Evolutionary conservation across 2,888 invertebrate species (phyloP), one percentile per base, ranked within the genome.

Genomic region (Eupeodes luniger): DNA sequence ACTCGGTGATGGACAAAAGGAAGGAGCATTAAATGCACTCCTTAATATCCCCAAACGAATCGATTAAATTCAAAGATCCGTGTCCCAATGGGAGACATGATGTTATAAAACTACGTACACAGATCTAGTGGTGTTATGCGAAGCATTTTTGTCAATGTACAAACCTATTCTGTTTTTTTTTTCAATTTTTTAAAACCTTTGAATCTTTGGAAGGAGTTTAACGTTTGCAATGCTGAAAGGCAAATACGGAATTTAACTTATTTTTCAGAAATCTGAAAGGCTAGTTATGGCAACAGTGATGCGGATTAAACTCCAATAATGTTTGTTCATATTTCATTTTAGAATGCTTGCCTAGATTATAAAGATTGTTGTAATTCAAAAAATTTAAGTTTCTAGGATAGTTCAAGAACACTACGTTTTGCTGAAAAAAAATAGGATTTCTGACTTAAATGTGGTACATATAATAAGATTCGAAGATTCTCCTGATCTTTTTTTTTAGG

Each of bases 1-100:
- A 88, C 88, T 81, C 88, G 81, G 81, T 78, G 88, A 88, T 85
- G 88, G 67, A 59, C 81, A 80, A 85, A 88, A 79, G 78, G 85
- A 81, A 85, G 75, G 77, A 81, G 85, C 88, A 88, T 85, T 88
- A 88, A 88, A 88, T 88, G 88, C 88, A 88, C 88, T 89, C 85
- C 89, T 89, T 89, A 89, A 89, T 89, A 85, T 89, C 81, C 78
- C 79, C 85, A 89, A 89, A 76, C 88, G 89, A 89, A 89, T 89
- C 85, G 89, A 89, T 89, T 89, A 85, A 85, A 85, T 85, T 85
- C 81, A 85, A 89, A 85, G 89, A 85, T 82, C 72, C 76, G 67
- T 85, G 81, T 74, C 81, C 79, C 85, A 82, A 72, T 76, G 85
- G 81, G 78, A 82, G 57, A n/a, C 77, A 44, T 69, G 57, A 44